Conservation (phyloP, 2,888 invertebrate species). For the Drosophila subsilvestris region DNA sequence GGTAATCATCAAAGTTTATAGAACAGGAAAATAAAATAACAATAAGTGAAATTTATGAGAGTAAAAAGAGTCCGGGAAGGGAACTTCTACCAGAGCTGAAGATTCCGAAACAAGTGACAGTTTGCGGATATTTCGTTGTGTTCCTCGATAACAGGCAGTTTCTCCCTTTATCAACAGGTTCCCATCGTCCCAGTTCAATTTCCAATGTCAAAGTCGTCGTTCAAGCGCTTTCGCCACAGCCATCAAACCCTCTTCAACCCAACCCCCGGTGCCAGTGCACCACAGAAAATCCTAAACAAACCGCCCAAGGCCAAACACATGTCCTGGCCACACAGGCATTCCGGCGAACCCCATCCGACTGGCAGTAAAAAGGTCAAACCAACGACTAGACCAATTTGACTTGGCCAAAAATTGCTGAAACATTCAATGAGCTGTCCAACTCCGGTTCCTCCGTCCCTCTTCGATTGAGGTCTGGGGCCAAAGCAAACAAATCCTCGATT, state of each 20-base stretch:
- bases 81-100: too few species aligned
- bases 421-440: constrained; percentile 48
- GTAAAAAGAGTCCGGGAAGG: too few species aligned
- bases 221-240: constrained; percentile 3
- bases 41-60: too few species aligned
- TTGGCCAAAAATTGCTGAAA: constrained; percentile 47
- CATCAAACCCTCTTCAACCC: constrained; percentile 30
- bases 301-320: constrained; percentile 80
- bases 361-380: constrained; percentile 71
- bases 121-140: too few species aligned
- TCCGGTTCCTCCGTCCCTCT: background rate
- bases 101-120: too few species aligned
- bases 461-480: constrained; percentile 41
- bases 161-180: constrained; percentile 33
- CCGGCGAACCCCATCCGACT: constrained; percentile 14
- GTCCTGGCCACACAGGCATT: constrained; percentile 58
- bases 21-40: constrained; percentile 48
- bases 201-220: constrained; percentile 43
- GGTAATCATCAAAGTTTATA: constrained; percentile 56
- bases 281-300: constrained; percentile 63
- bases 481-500: constrained; percentile 78
- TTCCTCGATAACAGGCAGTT: background rate
- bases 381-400: constrained; percentile 75
- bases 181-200: constrained; percentile 16
- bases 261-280: background rate